phyloP scores from a whole-genome alignment of 2,797 vertebrate species.

The Poliocrania exsul region DNA sequence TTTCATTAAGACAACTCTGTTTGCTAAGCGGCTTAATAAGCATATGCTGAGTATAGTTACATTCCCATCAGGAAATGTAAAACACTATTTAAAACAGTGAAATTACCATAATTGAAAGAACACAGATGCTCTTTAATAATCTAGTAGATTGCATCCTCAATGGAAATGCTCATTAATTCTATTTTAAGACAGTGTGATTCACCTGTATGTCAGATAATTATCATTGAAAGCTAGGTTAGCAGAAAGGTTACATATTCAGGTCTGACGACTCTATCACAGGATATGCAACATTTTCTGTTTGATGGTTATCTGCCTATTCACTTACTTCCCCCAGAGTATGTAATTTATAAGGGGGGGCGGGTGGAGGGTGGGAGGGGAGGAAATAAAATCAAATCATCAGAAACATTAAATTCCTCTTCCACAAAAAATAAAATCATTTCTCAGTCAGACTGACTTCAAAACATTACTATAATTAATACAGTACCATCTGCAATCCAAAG shows the following conservation, averaged over 20 bases:
- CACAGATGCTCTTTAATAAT: constrained; percentile 72
- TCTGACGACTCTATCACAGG: constrained; percentile 25
- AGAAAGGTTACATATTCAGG: constrained; percentile 42
- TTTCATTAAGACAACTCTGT: constrained; percentile 21
- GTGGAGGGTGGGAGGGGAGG: too few species aligned
- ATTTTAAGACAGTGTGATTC: constrained; percentile 67
- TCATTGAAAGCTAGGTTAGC: constrained; percentile 46
- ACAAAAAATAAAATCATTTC: not conserved
- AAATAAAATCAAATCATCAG: too few species aligned
- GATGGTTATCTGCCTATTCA: not conserved
- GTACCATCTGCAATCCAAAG: not conserved
- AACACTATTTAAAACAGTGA: constrained; percentile 64
- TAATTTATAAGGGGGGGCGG: not conserved
- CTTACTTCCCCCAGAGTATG: not conserved
- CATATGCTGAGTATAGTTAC: constrained; percentile 52
- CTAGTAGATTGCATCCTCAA: constrained; percentile 58
- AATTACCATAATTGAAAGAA: constrained; percentile 71
- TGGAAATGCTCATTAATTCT: constrained; percentile 69
- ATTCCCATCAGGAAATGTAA: constrained; percentile 65
- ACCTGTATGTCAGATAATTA: constrained; percentile 60
- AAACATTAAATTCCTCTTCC: not conserved
- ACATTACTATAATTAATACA: not conserved
- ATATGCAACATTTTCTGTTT: not conserved
- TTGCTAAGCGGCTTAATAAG: constrained; percentile 48
- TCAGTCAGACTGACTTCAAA: not conserved